A percentile compares a stretch with the other conserved stretches of the same genome.
phyloP scores from a whole-genome alignment of 2,888 invertebrate species.

The Drosophila borealis region DNA sequence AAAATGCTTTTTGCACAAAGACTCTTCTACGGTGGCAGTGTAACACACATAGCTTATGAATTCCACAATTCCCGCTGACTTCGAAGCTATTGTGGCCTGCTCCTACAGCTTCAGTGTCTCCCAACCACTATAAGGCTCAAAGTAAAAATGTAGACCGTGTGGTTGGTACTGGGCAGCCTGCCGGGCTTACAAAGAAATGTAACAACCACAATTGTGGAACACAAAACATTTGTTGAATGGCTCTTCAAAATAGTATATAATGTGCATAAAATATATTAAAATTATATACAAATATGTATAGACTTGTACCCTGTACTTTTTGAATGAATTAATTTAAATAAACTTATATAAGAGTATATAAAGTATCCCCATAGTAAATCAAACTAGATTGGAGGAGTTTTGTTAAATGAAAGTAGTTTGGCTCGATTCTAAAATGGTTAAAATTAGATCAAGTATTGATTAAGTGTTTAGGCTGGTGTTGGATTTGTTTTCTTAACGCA shows the following conservation, averaged over 20 bases:
- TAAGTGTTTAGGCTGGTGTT: no score
- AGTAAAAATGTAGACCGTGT: conserved; percentile 66
- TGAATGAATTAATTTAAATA: no score
- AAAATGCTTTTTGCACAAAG: conserved; percentile 65
- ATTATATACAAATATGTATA: no score
- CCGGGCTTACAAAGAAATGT: not conserved
- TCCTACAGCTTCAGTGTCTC: conserved; percentile 10
- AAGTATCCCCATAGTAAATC: no score
- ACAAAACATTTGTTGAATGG: conserved; percentile 19
- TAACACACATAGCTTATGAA: conserved; percentile 70
- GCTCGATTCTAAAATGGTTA: no score
- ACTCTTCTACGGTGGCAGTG: conserved; percentile 30
- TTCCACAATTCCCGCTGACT: conserved; percentile 57
- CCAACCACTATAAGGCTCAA: conserved; percentile 46
- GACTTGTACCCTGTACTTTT: no score
- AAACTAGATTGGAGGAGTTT: no score
- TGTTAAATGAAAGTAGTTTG: no score
- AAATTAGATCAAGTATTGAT: no score
- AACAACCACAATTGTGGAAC: conserved; percentile 3
- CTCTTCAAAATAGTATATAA: conserved; percentile 3
- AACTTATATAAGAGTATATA: no score
- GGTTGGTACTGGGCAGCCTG: conserved; percentile 34
- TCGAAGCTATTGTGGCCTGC: conserved; percentile 18
- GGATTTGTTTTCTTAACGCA: no score
- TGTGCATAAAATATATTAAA: no score